Evolutionary conservation across 2,888 invertebrate species (phyloP), one percentile per base, ranked within the genome.

Genomic region (Zelleria hepariella): DNA sequence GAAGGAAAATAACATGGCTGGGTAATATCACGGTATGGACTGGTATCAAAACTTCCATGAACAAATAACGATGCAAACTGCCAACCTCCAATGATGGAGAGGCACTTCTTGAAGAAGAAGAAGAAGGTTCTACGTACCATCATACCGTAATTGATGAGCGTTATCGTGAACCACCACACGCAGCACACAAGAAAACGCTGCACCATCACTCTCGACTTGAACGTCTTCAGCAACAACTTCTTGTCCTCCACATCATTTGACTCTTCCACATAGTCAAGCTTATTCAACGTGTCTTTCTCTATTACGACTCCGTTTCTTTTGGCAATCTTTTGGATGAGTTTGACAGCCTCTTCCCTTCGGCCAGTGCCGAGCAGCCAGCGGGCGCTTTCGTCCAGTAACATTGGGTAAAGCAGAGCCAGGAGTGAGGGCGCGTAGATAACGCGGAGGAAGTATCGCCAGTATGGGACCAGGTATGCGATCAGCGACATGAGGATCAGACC

Each of bases 121-220:
- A n/a, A n/a, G n/a, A n/a, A n/a, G n/a, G n/a, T n/a, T n/a, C n/a
- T n/a, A n/a, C 15, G 15, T 15, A 42, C 82, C 86, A 87, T 86
- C 88, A 87, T 87, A 2, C 87, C 88, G 65, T 86, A 88, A 74
- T 88, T 87, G 62, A 88, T 86, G 32, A 88, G 68, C 20, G 86
- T 87, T 59, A 83, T 83, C 2, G 87, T 87, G 63, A 87, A 78
- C 87, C 88, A 88, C 86, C 86, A 88, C 61, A 84, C 84, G 73
- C 79, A 66, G 66, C 88, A 87, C 6, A 87, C 77, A 4, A 82
- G 62, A 65, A 88, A 86, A 62, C 87, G 72, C 57, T 80, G 77
- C 77, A 88, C 73, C 86, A 88, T 84, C 24, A 85, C 77, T 32
- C 69, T 77, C 0, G 88, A 88, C 55, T 71, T 78, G 59, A 88